Conservation (phyloP, 2,113 vertebrate species). For the Perognathus longimembris region DNA sequence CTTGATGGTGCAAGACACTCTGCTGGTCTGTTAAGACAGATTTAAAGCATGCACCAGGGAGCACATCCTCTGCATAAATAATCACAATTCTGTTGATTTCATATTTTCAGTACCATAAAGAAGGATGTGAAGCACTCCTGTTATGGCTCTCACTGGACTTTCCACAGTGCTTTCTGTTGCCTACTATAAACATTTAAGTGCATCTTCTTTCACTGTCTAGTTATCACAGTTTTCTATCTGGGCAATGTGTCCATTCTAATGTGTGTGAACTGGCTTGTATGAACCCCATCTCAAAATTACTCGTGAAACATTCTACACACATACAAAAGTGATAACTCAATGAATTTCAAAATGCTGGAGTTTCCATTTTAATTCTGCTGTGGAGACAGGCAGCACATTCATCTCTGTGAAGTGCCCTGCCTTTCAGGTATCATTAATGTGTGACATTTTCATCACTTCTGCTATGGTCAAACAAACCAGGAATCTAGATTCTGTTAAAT, state of each 20-base stretch:
- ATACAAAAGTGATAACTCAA: conserved; percentile 33
- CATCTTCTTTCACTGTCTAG: not conserved
- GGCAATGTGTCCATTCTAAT: not conserved
- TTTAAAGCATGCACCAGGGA: conserved; percentile 18
- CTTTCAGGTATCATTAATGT: conserved; percentile 49
- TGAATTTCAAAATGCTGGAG: conserved; percentile 60
- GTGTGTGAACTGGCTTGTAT: not conserved
- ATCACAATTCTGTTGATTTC: not conserved
- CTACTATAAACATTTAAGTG: conserved; percentile 32
- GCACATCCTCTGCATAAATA: not conserved
- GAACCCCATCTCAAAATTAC: conserved; percentile 11
- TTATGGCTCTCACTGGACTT: not conserved
- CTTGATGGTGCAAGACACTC: conserved; percentile 39
- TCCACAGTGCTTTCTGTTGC: conserved; percentile 3
- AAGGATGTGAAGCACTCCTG: not conserved
- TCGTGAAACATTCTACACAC: conserved; percentile 64
- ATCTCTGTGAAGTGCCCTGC: not conserved
- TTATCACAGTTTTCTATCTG: not conserved
- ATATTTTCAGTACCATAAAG: conserved; percentile 3
- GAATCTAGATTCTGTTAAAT: not conserved
- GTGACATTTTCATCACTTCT: conserved; percentile 60
- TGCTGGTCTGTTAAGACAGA: not conserved
- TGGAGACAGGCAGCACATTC: not conserved
- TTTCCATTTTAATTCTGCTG: conserved; percentile 30
- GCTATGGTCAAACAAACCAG: conserved; percentile 4